phyloP scores from a whole-genome alignment of 92 coral and sea anemone species.

The Siderastrea radians region DNA sequence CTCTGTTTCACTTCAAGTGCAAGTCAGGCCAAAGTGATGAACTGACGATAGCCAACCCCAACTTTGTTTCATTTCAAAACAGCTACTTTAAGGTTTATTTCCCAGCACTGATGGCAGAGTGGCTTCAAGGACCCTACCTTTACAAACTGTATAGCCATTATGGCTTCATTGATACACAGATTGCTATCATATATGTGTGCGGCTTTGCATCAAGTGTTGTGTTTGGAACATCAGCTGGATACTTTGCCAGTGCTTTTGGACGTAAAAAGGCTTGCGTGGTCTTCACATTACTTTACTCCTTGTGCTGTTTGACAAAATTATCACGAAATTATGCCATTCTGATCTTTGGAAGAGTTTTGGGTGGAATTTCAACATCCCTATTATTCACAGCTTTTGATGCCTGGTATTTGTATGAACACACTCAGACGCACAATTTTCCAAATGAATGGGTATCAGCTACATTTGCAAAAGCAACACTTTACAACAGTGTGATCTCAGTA shows the following conservation, averaged over 20 bases:
- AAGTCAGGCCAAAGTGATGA: constrained; percentile 71
- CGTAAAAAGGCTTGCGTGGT: constrained; percentile 96
- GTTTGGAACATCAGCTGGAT: constrained; percentile 93
- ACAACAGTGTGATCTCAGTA: constrained; percentile 92
- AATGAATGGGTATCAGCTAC: constrained; percentile 93
- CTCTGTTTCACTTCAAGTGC: constrained; percentile 82
- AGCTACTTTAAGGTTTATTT: constrained; percentile 94
- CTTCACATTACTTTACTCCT: constrained; percentile 89
- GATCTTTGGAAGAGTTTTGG: constrained; percentile 90
- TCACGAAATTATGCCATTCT: constrained; percentile 91
- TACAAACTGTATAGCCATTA: constrained; percentile 95
- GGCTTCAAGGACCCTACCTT: constrained; percentile 97
- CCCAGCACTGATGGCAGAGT: constrained; percentile 95
- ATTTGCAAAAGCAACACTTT: constrained; percentile 94
- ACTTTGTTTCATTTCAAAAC: constrained; percentile 85
- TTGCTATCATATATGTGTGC: constrained; percentile 94
- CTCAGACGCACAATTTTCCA: constrained; percentile 95
- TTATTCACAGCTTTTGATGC: constrained; percentile 96
- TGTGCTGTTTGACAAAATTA: constrained; percentile 92
- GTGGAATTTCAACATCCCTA: constrained; percentile 96
- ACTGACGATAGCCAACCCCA: constrained; percentile 82
- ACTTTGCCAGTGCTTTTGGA: constrained; percentile 90
- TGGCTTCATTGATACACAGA: constrained; percentile 97
- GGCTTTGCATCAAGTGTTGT: constrained; percentile 97
- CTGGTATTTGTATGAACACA: constrained; percentile 97